Conservation (phyloP, 2,797 vertebrate species). For the Sciurus carolinensis region DNA sequence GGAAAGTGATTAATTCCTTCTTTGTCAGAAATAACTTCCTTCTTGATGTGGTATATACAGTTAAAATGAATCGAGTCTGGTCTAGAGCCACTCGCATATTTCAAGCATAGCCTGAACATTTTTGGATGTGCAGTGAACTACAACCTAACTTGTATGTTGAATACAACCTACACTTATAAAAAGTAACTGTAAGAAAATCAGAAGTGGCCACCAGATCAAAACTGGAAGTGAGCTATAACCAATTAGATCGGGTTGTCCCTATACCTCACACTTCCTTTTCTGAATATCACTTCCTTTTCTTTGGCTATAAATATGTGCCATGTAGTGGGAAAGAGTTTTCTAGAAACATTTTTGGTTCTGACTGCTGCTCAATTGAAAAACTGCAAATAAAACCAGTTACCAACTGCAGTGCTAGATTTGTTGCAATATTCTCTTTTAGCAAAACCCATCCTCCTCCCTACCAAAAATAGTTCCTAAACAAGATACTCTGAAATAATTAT, state of each 20-base stretch:
- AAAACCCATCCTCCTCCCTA: background rate
- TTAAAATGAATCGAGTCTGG: background rate
- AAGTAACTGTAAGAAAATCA: background rate
- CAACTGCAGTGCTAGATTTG: background rate
- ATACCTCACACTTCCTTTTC: background rate
- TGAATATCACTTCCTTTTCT: background rate
- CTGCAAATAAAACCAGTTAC: background rate
- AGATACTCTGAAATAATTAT: conserved; percentile 30
- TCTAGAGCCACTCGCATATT: background rate
- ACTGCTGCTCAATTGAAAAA: background rate
- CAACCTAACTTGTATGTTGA: background rate
- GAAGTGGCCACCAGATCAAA: background rate
- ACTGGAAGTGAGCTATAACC: background rate
- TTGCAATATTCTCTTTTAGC: background rate
- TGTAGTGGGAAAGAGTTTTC: background rate
- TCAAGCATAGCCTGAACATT: background rate
- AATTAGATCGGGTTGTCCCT: background rate
- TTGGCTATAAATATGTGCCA: background rate
- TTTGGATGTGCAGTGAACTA: background rate
- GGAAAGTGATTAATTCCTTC: conserved; percentile 12
- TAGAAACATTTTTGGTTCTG: background rate
- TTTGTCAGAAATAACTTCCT: conserved; percentile 56
- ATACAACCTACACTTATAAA: background rate
- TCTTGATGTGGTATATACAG: background rate
- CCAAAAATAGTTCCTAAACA: conserved; percentile 31